These are phyloP conservation scores for Channa maculata DNA, from an alignment of 2,113 vertebrate genomes.

Conservation along the genomic window DNA sequence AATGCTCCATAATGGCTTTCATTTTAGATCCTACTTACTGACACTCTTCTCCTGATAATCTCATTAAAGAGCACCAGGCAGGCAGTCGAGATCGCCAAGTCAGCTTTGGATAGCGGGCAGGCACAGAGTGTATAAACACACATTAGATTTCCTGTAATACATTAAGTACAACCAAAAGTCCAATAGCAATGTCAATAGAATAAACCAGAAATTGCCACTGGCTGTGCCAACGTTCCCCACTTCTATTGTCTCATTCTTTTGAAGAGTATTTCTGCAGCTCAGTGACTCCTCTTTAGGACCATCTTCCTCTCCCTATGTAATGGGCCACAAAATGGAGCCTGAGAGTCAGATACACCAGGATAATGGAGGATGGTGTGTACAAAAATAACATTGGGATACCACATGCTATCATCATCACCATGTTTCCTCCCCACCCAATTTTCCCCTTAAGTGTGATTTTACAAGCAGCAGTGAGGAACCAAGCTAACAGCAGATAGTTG, in stretches of 20 bases:
- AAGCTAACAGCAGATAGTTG: slow-evolving; percentile 50
- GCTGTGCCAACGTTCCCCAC: slow-evolving; percentile 7
- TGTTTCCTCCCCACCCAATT: slow-evolving; percentile 55
- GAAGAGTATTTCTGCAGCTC: slow-evolving; percentile 38
- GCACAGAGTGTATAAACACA: slow-evolving; percentile 39
- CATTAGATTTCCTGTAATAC: slow-evolving; percentile 36
- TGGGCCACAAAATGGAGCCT: slow-evolving; percentile 73
- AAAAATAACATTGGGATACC: slow-evolving; percentile 68
- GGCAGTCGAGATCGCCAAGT: slow-evolving; percentile 57
- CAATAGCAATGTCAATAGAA: slow-evolving; percentile 7
- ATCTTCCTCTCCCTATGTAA: slow-evolving; percentile 69
- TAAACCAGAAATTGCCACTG: slow-evolving; percentile 16
- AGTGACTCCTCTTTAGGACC: slow-evolving; percentile 50
- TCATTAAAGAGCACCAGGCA: slow-evolving; percentile 84
- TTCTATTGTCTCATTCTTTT: slow-evolving; percentile 26
- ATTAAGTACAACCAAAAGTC: slow-evolving; percentile 27
- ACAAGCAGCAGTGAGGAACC: slow-evolving; percentile 44
- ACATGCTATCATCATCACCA: slow-evolving; percentile 54
- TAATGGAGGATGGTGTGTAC: slow-evolving; percentile 67
- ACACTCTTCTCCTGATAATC: slow-evolving; percentile 87
- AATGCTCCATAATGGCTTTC: slow-evolving; percentile 89
- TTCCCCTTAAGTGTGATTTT: slow-evolving; percentile 62
- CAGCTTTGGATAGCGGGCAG: slow-evolving; percentile 45
- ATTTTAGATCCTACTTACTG: slow-evolving; percentile 90
- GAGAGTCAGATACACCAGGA: slow-evolving; percentile 56